Conservation (phyloP, 2,797 vertebrate species). For the Buceros bicornis region DNA sequence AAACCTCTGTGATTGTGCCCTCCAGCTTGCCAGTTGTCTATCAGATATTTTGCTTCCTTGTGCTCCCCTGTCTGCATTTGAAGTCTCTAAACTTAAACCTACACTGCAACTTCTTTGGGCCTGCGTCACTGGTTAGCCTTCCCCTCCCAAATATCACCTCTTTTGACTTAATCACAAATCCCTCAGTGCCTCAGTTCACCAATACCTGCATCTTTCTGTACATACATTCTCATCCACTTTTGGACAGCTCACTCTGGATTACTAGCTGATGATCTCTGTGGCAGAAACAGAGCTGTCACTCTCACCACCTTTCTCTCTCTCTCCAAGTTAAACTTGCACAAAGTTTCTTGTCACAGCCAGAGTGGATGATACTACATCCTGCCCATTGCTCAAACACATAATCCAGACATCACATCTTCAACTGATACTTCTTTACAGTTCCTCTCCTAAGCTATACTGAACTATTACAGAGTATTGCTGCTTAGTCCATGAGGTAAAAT, state of each 20-base stretch:
- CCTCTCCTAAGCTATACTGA: not conserved
- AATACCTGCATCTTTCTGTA: not conserved
- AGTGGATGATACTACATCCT: not conserved
- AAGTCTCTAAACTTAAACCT: not conserved
- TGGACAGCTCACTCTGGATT: not conserved
- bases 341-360: not conserved
- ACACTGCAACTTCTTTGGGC: not conserved
- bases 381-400: not conserved
- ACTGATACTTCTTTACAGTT: not conserved
- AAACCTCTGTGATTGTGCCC: not conserved
- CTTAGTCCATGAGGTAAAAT: not conserved
- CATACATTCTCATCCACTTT: not conserved
- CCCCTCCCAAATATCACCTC: not conserved
- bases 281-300: not conserved
- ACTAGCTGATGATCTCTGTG: not conserved
- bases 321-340: not conserved
- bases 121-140: not conserved
- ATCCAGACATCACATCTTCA: not conserved
- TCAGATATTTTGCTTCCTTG: not conserved
- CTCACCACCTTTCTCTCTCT: not conserved
- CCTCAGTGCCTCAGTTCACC: not conserved
- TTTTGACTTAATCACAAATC: not conserved
- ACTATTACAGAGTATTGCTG: not conserved
- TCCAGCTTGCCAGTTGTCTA: not conserved
- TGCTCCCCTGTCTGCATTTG: not conserved